Evolutionary conservation across 2,888 invertebrate species (phyloP).

Genomic region (Sturmia bella): DNA sequence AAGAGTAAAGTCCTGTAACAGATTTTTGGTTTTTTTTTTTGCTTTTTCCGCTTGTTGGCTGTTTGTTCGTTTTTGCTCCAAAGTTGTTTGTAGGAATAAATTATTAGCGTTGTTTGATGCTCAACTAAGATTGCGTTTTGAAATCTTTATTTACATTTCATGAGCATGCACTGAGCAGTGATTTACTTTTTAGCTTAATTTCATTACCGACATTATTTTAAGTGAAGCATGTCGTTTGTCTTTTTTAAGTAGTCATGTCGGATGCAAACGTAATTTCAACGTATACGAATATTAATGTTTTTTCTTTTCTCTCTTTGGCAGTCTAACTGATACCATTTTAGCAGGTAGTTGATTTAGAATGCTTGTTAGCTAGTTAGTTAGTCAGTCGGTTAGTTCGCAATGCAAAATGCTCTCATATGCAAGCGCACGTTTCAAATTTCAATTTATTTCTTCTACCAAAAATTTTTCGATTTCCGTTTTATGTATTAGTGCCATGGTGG

Average conservation of each 20-base stretch:
- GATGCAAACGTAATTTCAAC: slow-evolving; percentile 65
- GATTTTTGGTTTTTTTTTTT: slow-evolving; percentile 23
- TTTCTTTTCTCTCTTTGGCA: slow-evolving; percentile 48
- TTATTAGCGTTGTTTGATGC: slow-evolving; percentile 75
- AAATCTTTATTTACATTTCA: slow-evolving; percentile 78
- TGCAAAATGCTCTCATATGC: slow-evolving; percentile 22
- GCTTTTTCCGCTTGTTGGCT: too few relatives aligned
- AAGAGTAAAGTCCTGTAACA: slow-evolving; percentile 55
- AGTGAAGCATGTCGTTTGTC: slow-evolving; percentile 71
- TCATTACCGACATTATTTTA: slow-evolving; percentile 80
- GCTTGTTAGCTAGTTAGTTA: slow-evolving; percentile 27
- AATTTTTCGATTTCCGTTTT: slow-evolving; percentile 10
- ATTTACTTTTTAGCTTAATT: slow-evolving; percentile 81
- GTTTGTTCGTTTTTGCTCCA: slow-evolving; percentile 58
- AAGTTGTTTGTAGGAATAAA: slow-evolving; percentile 73
- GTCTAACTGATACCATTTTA: slow-evolving; percentile 52
- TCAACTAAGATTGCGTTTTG: slow-evolving; percentile 64
- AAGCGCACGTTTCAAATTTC: slow-evolving; percentile 20
- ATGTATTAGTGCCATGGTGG: too few relatives aligned
- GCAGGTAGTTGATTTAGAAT: slow-evolving; percentile 48
- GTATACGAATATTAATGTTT: slow-evolving; percentile 57
- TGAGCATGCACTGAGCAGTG: slow-evolving; percentile 76
- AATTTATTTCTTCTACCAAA: slow-evolving; percentile 5
- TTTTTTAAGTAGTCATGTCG: slow-evolving; percentile 66
- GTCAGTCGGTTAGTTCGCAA: slow-evolving; percentile 22